Conservation (phyloP, 2,888 invertebrate species). For the Phalangium opilio region DNA sequence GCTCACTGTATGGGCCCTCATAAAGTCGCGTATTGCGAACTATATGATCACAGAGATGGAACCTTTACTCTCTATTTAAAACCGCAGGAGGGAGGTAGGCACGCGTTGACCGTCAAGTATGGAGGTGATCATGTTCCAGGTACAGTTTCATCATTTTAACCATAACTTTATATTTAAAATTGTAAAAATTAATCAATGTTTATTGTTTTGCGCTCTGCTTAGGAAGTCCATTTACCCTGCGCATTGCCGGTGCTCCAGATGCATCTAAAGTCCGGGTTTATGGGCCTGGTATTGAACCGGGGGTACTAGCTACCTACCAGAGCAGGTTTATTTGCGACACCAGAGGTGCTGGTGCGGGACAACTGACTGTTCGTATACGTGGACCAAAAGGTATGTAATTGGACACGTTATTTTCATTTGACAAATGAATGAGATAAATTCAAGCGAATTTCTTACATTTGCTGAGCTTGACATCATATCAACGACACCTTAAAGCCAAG, state of each 20-base stretch:
- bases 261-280: constrained; percentile 95
- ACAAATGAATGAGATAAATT: too few species aligned
- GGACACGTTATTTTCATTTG: neutral
- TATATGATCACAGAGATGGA: constrained; percentile 96
- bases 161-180: neutral
- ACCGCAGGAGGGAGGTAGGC: constrained; percentile 88
- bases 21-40: constrained; percentile 91
- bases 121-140: constrained; percentile 41
- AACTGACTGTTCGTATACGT: constrained; percentile 89
- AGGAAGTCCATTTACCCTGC: constrained; percentile 83
- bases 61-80: constrained; percentile 65
- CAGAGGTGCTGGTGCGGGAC: constrained; percentile 94
- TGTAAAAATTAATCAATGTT: constrained; percentile 1
- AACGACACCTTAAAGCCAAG: too few species aligned
- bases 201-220: constrained; percentile 28
- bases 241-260: constrained; percentile 89
- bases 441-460: too few species aligned
- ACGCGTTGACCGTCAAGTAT: constrained; percentile 78
- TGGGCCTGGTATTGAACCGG: constrained; percentile 96
- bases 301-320: constrained; percentile 92
- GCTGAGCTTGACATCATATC: too few species aligned
- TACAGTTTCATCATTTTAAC: constrained; percentile 13
- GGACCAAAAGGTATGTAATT: constrained; percentile 66
- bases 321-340: constrained; percentile 97
- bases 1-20: constrained; percentile 88